A percentile compares a stretch with the other conserved stretches of the same genome.
These are phyloP conservation scores for Cyphomyrus discorhynchus DNA, from an alignment of 2,113 vertebrate species.

Conservation along the genomic window DNA sequence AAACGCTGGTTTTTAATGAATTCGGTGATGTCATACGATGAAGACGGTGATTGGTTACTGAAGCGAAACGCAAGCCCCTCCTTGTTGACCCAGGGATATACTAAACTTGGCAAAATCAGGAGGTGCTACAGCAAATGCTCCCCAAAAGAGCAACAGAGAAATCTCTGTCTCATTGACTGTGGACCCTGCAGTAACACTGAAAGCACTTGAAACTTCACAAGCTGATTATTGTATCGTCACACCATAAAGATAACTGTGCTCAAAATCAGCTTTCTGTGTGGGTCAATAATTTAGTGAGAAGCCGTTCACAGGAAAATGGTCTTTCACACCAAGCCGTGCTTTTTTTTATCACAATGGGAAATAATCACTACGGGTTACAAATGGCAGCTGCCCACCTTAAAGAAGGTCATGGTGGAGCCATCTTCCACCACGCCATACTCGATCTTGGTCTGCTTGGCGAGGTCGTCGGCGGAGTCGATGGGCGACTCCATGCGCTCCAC, in stretches of 20 bases:
- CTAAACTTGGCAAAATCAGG: not conserved
- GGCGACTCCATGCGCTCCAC: conserved; percentile 98
- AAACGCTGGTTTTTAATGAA: not conserved
- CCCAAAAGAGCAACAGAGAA: not conserved
- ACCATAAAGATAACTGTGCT: not conserved
- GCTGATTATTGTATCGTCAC: not conserved
- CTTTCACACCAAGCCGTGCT: not conserved
- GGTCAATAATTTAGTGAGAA: not conserved
- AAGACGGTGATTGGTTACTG: not conserved
- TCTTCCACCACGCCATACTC: conserved; percentile 94
- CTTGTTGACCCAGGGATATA: not conserved
- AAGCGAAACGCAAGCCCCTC: not conserved
- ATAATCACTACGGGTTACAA: not conserved
- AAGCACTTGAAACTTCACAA: not conserved
- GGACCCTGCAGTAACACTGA: not conserved
- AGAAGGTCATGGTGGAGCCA: conserved; percentile 93
- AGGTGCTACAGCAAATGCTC: not conserved
- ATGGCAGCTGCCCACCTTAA: conserved; percentile 69
- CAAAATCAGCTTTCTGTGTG: not conserved
- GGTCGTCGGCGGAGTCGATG: conserved; percentile 93
- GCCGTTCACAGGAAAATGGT: not conserved
- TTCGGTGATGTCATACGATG: not conserved
- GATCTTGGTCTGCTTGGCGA: conserved; percentile 97
- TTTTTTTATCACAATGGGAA: not conserved
- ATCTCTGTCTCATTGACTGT: not conserved